A percentile compares a stretch with the other conserved stretches of the same genome.
These are phyloP conservation scores for Labeo catla DNA, from an alignment of 2,113 vertebrate species.

Conservation along the genomic window DNA sequence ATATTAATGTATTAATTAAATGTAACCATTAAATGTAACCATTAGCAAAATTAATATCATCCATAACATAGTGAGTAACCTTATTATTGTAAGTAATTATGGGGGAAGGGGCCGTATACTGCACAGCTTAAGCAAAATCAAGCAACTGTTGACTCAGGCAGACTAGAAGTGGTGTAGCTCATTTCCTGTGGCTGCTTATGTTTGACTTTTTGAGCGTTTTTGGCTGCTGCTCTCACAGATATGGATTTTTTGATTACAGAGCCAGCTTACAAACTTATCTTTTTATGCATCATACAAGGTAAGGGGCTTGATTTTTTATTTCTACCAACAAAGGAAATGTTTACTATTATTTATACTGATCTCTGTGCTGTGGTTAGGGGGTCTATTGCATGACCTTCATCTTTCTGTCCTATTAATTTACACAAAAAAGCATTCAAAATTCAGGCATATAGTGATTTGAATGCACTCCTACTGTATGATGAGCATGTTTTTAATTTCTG, in stretches of 20 bases:
- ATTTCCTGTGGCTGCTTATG: conserved; percentile 40
- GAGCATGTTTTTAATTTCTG: neutral
- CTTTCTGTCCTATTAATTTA: neutral
- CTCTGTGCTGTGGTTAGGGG: neutral
- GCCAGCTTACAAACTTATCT: conserved; percentile 53
- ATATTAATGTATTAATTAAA: too few species aligned
- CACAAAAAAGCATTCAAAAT: neutral
- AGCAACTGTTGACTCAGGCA: too few species aligned
- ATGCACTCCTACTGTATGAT: neutral
- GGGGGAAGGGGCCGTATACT: too few species aligned
- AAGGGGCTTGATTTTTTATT: conserved; percentile 48
- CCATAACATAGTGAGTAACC: too few species aligned
- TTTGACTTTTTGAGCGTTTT: too few species aligned
- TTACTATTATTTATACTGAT: neutral
- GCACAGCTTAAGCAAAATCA: neutral
- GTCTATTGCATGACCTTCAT: neutral
- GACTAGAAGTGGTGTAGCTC: conserved; percentile 17
- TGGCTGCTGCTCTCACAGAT: conserved; percentile 30
- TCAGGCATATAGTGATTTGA: neutral
- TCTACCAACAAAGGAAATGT: neutral
- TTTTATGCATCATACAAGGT: conserved; percentile 66
- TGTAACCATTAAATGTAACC: too few species aligned
- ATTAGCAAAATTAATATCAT: too few species aligned
- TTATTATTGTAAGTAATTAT: too few species aligned
- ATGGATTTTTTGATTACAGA: conserved; percentile 59